Evolutionary conservation across 2,888 invertebrate genomes (phyloP), one percentile per base, ranked within the genome.

Genomic region (Lydus trimaculatus): DNA sequence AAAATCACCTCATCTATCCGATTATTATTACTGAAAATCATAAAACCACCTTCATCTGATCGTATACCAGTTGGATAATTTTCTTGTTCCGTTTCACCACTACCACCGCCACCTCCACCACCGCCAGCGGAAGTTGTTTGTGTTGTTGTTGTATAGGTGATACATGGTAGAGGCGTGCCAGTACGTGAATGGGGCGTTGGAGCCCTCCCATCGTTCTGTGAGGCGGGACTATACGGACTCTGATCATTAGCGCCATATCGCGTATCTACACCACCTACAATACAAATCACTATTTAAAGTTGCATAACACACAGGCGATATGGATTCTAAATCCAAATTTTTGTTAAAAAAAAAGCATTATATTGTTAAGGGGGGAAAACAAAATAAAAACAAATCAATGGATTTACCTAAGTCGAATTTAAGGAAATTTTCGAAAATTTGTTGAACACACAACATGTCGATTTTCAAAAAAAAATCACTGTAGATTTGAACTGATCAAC

Each of bases 141-240:
- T 43, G n/a, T 6, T n/a, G 76, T 73, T 31, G 76, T 68, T 28
- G 75, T 66, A 73, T 83, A 83, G 48, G 81, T 67, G 66, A 83
- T 74, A 66, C 82, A 81, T 72, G 82, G 82, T 64, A 82, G 77
- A 68, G 83, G 82, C 78, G 84, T 83, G 77, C 77, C 76, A 31
- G 81, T 76, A 36, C 82, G 76, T 15, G 36, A 84, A 76, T 84
- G 83, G 79, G 84, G 84, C 17, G 84, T 84, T n/a, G 80, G 80
- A 64, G 80, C 83, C 75, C 83, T 82, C 82, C 83, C 36, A 67
- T 82, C 83, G 64, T 79, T 76, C 63, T 81, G 82, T 23, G 84
- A 82, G 79, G 84, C 77, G 80, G 84, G 84, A 75, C 84, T 84
- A 77, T 83, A 84, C 69, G 82, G 80, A 52, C 76, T 72, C 59